Base-by-base conservation (phyloP, 1,140 invertebrate species). In the Eupristina koningsbergeri region DNA sequence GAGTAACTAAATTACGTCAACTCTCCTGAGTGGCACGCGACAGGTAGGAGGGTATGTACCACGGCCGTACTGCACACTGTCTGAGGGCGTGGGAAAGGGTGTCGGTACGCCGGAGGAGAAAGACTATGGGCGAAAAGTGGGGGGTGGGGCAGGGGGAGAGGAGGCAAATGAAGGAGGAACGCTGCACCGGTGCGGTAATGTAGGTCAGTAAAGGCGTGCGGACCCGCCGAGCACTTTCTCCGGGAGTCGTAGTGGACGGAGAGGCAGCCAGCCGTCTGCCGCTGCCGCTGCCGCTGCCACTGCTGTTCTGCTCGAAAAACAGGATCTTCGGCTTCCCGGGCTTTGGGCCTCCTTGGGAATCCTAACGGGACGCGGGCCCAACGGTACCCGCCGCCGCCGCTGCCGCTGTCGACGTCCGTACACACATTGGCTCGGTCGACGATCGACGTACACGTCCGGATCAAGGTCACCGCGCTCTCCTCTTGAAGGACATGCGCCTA, bases 171-270 rank as follows among this genome's bases (percentile, higher is more conserved):
- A 86, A 86, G 85, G 84, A 82, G 19, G 80, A 64, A 47, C 36
- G 74, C 71, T 77, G 45, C 73, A 61, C 76, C 58, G 58, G 83
- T 67, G 41, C 86, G 89, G 90, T 90, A 92, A 92, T 92, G 90
- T 92, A 91, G 91, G 91, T 92, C 91, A 92, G 91, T 92, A 92
- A 92, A 92, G 36, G 77, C 89, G 90, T 89, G 89, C 86, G 34
- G 22, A 15, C 63, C 39, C 85, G 87, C 87, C 81, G 86, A 90
- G 86, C 91, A 92, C 91, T 92, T 92, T 92, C 91, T 92, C 91
- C 91, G 88, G 26, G 87, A n/a, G n/a, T n/a, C n/a, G n/a, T n/a
- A n/a, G n/a, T n/a, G n/a, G n/a, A n/a, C n/a, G n/a, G n/a, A n/a
- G n/a, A n/a, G n/a, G n/a, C n/a, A n/a, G n/a, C n/a, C n/a, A n/a